These are phyloP conservation scores for Enteromius paludinosus DNA, from an alignment of 2,797 vertebrate genomes.

Conservation along the genomic window DNA sequence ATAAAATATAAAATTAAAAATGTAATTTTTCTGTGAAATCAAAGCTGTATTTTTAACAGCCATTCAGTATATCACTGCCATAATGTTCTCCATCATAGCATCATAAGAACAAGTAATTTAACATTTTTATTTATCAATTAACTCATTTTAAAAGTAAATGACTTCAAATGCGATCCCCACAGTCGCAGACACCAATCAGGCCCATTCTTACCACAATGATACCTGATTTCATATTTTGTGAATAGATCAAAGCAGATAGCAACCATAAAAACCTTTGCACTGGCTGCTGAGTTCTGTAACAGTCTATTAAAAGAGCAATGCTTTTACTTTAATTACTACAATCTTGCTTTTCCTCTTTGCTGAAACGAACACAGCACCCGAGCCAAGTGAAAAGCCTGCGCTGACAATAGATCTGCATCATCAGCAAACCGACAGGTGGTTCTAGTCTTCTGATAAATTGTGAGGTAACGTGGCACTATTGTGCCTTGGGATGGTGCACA, in stretches of 20 bases:
- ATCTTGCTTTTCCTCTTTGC: slow-evolving; percentile 46
- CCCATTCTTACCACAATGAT: neutral
- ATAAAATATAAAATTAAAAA: neutral
- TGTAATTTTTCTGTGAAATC: neutral
- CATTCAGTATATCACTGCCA: neutral
- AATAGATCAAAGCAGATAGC: neutral
- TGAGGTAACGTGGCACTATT: slow-evolving; percentile 28
- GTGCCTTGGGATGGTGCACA: neutral
- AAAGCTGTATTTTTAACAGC: neutral
- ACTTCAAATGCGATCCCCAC: neutral
- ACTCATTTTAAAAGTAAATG: neutral
- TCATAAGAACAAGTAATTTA: neutral
- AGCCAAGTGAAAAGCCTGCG: slow-evolving; percentile 33
- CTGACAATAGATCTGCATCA: slow-evolving; percentile 54
- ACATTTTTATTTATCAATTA: neutral
- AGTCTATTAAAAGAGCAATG: neutral
- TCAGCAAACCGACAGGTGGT: slow-evolving; percentile 68
- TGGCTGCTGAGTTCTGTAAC: neutral
- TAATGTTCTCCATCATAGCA: neutral
- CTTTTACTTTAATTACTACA: slow-evolving; percentile 16
- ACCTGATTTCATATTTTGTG: neutral
- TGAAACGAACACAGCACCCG: slow-evolving; percentile 32
- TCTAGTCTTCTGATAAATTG: slow-evolving; percentile 63
- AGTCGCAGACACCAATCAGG: neutral
- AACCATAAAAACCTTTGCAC: neutral